phyloP scores from a whole-genome alignment of 2,113 vertebrate species.

The Trichechus manatus region DNA sequence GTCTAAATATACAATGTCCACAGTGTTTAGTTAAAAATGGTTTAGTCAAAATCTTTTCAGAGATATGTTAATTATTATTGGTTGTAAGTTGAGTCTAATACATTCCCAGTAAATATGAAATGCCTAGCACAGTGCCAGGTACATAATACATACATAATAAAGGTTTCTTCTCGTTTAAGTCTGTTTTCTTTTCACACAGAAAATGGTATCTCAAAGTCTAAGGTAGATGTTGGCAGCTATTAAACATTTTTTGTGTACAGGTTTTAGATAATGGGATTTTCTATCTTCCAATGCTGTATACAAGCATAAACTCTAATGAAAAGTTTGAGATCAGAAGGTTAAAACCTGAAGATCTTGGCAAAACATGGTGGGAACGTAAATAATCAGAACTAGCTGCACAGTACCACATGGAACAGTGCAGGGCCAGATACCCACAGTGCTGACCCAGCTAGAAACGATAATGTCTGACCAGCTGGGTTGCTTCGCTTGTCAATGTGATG shows the following conservation, averaged over 20 bases:
- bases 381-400: not conserved
- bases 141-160: not conserved
- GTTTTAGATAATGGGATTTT: slow-evolving; percentile 4
- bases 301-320: not conserved
- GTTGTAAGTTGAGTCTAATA: not conserved
- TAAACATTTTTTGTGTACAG: not conserved
- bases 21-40: not conserved
- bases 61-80: not conserved
- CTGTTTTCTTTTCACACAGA: not conserved
- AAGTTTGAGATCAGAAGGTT: not conserved
- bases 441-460: not conserved
- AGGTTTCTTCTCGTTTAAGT: not conserved
- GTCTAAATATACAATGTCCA: not conserved
- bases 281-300: not conserved
- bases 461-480: not conserved
- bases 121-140: not conserved
- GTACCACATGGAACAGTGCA: not conserved
- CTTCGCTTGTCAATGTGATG: not conserved
- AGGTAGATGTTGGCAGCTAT: not conserved
- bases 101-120: not conserved
- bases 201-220: not conserved
- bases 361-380: not conserved
- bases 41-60: not conserved
- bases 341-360: not conserved
- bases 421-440: not conserved